A percentile compares a stretch with the other conserved stretches of the same genome.
Conservation (phyloP, 2,113 vertebrate species). For the Cyprinodon tularosa region DNA sequence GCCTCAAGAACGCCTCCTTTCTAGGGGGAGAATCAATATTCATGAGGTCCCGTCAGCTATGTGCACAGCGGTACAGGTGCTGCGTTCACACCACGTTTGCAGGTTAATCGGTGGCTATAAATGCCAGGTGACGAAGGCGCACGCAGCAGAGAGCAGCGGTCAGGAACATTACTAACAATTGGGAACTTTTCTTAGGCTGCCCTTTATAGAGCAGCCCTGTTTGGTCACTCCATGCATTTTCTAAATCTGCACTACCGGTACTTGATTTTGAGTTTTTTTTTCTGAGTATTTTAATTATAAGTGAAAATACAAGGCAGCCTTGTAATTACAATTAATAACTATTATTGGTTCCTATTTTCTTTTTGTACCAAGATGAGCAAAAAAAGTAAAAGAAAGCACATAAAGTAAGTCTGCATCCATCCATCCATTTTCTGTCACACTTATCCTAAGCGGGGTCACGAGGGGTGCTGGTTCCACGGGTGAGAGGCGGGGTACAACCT, state of each 20-base stretch:
- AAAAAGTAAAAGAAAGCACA: not conserved
- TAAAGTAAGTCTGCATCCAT: not conserved
- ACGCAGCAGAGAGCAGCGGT: conserved; percentile 32
- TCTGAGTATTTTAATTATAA: conserved; percentile 19
- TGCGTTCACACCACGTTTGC: conserved; percentile 50
- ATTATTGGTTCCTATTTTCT: not conserved
- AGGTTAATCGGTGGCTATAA: conserved; percentile 48
- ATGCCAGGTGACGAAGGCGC: conserved; percentile 47
- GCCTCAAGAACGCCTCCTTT: not conserved
- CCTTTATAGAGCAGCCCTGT: not conserved
- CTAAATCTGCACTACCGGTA: not conserved
- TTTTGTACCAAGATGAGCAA: conserved; percentile 5
- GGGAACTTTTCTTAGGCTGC: conserved; percentile 17
- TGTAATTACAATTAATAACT: conserved; percentile 4
- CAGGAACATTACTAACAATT: conserved; percentile 54
- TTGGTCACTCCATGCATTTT: conserved; percentile 19
- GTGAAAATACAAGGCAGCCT: not conserved
- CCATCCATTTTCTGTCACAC: no score
- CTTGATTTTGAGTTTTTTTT: conserved; percentile 9
- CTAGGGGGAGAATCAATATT: conserved; percentile 28
- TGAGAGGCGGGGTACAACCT: no score
- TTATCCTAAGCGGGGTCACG: no score
- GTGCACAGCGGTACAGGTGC: conserved; percentile 54
- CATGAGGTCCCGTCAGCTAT: conserved; percentile 38
- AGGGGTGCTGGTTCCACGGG: no score